Evolutionary conservation across 2,797 vertebrate species (phyloP).

Genomic region (Capromys pilorides): DNA sequence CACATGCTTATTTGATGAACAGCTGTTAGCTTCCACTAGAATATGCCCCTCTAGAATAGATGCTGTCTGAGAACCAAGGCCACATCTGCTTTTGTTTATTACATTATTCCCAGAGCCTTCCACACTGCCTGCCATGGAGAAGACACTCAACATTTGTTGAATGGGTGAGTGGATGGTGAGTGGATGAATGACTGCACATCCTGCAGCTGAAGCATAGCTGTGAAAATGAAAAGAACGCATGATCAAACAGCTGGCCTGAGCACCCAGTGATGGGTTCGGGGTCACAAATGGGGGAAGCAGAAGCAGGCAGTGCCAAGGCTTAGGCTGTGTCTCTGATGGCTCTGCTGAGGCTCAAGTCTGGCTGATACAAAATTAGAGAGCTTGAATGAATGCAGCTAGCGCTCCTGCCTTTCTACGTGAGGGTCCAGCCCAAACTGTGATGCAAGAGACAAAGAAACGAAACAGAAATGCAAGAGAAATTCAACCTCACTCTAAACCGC

Average conservation of each 20-base stretch:
- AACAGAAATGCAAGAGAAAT: neutral
- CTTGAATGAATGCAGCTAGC: neutral
- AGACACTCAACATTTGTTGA: neutral
- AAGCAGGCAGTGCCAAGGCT: neutral
- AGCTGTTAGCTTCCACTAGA: neutral
- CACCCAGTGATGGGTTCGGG: neutral
- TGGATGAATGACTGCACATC: neutral
- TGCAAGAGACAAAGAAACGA: neutral
- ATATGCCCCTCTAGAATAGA: neutral
- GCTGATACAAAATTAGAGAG: neutral
- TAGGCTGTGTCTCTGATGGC: neutral
- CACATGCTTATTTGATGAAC: neutral
- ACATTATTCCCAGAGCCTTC: neutral
- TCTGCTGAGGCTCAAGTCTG: neutral
- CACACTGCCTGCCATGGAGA: neutral
- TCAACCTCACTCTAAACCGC: neutral
- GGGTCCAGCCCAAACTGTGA: neutral
- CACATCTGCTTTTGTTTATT: neutral
- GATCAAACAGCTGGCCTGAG: neutral
- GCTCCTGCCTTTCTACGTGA: neutral
- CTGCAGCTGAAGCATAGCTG: neutral
- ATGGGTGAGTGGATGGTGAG: neutral
- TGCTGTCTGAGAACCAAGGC: neutral
- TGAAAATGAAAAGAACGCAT: neutral
- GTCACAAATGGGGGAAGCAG: neutral